These are phyloP conservation scores for Bombus turneri DNA, from an alignment of 1,140 invertebrate genomes.

Conservation along the genomic window DNA sequence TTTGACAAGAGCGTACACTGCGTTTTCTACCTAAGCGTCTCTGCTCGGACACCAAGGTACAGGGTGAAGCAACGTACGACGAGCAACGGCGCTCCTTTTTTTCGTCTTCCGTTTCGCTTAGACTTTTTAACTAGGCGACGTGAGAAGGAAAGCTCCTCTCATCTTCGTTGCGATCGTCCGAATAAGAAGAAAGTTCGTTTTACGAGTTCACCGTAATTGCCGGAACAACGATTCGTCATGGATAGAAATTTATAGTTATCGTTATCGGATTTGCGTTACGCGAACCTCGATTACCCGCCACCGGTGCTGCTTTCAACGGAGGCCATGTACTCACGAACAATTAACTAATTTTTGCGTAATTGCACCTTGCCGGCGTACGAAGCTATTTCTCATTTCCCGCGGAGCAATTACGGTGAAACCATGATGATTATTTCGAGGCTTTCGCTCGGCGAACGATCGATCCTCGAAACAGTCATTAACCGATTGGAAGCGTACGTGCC, in stretches of 20 bases:
- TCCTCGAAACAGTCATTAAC: slow-evolving; percentile 66
- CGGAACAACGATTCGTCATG: slow-evolving; percentile 45
- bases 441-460: slow-evolving; percentile 63
- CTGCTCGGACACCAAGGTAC: background rate
- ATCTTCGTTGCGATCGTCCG: background rate
- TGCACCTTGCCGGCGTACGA: slow-evolving; percentile 33
- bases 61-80: background rate
- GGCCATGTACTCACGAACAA: slow-evolving; percentile 50
- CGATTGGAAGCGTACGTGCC: slow-evolving; percentile 66
- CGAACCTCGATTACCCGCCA: slow-evolving; percentile 18
- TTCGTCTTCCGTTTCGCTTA: background rate
- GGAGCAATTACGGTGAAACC: slow-evolving; percentile 66
- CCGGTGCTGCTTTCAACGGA: slow-evolving; percentile 15
- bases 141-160: background rate
- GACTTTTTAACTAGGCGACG: background rate
- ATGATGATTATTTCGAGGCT: slow-evolving; percentile 64
- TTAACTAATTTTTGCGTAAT: slow-evolving; percentile 66
- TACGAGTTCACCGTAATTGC: slow-evolving; percentile 35
- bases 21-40: background rate
- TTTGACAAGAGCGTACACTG: background rate
- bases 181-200: slow-evolving; percentile 29
- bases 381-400: slow-evolving; percentile 66
- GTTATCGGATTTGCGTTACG: slow-evolving; percentile 42
- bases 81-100: background rate
- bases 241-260: slow-evolving; percentile 41